Evolutionary conservation across 2,113 vertebrate genomes (phyloP).

Genomic region (Neolamprologus hecqui): DNA sequence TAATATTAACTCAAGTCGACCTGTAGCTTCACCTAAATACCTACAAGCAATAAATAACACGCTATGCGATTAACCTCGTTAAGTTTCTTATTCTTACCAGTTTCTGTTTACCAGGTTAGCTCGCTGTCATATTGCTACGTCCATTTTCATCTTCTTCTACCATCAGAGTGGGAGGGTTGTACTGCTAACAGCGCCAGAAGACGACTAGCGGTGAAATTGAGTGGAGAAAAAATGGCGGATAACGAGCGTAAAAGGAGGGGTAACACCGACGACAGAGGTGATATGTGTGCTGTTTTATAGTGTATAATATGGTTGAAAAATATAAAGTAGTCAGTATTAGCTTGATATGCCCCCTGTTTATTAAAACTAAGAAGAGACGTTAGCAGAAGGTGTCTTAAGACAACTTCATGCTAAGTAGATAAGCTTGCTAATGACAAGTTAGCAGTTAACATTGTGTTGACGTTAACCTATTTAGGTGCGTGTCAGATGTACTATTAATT

Average conservation of each 20-base stretch:
- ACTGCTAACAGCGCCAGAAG: background rate
- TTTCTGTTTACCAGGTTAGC: conserved; percentile 3
- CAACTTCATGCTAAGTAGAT: background rate
- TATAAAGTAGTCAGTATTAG: background rate
- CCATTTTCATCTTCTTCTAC: background rate
- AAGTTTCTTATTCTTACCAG: background rate
- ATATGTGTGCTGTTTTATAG: conserved; percentile 55
- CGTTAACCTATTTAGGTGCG: background rate
- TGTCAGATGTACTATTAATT: background rate
- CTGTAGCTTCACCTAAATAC: background rate
- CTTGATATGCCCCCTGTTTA: background rate
- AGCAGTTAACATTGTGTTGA: background rate
- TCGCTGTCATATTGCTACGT: background rate
- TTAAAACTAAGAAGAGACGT: background rate
- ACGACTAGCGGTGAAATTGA: background rate
- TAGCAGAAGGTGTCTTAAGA: background rate
- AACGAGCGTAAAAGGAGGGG: conserved; percentile 16
- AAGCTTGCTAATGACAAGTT: background rate
- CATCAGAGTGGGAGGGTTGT: background rate
- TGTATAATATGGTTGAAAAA: background rate
- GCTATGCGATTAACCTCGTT: background rate
- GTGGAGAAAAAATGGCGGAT: conserved; percentile 57
- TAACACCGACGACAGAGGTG: conserved; percentile 64
- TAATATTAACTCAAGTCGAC: background rate
- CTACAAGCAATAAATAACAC: background rate